Evolutionary conservation across 2,888 invertebrate species (phyloP).

Genomic region (Microdon myrmicae): DNA sequence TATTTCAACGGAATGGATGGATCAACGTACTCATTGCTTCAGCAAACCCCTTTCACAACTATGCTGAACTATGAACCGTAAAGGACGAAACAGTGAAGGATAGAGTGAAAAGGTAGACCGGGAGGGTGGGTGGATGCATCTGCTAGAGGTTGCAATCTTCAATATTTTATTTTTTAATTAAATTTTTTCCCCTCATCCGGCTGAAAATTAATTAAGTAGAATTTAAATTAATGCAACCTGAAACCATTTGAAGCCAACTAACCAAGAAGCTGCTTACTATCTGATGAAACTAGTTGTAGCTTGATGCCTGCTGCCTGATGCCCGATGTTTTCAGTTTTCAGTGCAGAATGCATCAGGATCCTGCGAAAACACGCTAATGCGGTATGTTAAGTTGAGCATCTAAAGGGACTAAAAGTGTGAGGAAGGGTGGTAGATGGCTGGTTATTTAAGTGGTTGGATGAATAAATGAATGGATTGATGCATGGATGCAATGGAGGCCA

Average conservation of each 20-base stretch:
- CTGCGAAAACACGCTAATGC: too few relatives aligned
- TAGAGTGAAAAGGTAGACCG: too few relatives aligned
- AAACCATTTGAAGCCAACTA: conserved; percentile 28
- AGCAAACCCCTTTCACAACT: neutral
- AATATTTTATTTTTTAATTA: conserved; percentile 52
- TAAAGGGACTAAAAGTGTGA: neutral
- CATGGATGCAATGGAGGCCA: conserved; percentile 45
- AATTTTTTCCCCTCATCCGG: conserved; percentile 50
- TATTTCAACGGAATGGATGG: conserved; percentile 46
- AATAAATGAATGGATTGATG: conserved; percentile 14
- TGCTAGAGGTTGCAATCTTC: conserved; percentile 37
- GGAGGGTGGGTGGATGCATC: conserved; percentile 7
- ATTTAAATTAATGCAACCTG: conserved; percentile 50
- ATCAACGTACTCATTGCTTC: conserved; percentile 37
- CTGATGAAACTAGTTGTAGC: too few relatives aligned
- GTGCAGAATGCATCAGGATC: too few relatives aligned
- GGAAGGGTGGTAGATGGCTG: neutral
- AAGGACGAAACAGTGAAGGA: too few relatives aligned
- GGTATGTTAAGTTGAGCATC: conserved; percentile 12
- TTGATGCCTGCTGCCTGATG: conserved; percentile 22
- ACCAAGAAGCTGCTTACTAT: conserved; percentile 27
- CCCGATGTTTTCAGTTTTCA: too few relatives aligned
- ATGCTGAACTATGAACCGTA: too few relatives aligned
- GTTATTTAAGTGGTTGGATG: neutral
- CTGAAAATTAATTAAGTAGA: conserved; percentile 51